These are phyloP conservation scores for Platalea minor DNA, from an alignment of 2,797 vertebrate genomes.

Conservation along the genomic window DNA sequence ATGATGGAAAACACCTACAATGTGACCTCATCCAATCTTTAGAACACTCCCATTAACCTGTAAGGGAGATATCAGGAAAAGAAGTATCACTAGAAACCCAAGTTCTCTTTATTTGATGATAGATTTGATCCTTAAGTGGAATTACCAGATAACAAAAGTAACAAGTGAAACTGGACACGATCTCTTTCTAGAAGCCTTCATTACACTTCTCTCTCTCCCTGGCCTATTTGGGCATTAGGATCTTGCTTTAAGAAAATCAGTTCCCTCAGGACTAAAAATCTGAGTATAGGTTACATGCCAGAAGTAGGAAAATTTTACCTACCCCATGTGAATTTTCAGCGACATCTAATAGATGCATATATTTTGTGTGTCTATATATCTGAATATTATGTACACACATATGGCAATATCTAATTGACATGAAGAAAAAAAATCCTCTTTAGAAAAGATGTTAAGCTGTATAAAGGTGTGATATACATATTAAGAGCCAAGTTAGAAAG, in stretches of 20 bases:
- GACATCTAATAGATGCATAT: background rate
- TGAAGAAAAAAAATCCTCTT: conserved; percentile 25
- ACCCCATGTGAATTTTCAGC: background rate
- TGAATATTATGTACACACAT: background rate
- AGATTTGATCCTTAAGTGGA: background rate
- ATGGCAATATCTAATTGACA: conserved; percentile 64
- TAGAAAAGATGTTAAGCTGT: conserved; percentile 58
- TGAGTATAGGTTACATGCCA: background rate
- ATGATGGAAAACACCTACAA: background rate
- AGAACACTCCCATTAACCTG: background rate
- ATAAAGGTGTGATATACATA: conserved; percentile 60
- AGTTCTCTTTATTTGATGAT: background rate
- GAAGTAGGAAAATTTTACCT: background rate
- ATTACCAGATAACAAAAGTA: background rate
- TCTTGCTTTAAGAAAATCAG: background rate
- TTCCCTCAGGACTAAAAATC: background rate
- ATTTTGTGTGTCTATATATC: background rate
- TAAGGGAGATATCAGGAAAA: background rate
- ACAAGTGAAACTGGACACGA: background rate
- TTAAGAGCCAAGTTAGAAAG: conserved; percentile 67
- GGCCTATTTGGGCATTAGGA: background rate
- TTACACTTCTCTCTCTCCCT: background rate
- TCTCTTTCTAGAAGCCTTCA: background rate
- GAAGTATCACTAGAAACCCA: background rate
- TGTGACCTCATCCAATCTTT: background rate